phyloP scores from a whole-genome alignment of 2,113 vertebrate species.

The Sminthopsis crassicaudata region DNA sequence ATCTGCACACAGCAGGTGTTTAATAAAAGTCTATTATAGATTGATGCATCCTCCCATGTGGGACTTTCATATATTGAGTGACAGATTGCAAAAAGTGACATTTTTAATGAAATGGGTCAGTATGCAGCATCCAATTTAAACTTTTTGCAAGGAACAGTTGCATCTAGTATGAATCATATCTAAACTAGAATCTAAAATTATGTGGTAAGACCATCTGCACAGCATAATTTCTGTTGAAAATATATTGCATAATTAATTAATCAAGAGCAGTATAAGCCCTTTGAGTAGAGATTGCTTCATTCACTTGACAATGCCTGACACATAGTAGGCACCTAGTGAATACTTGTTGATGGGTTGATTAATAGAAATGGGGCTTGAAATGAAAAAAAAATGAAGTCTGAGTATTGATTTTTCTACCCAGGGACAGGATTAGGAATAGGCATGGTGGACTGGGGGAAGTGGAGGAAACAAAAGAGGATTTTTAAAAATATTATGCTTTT shows the following conservation, averaged over 20 bases:
- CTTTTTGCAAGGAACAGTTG: conserved; percentile 52
- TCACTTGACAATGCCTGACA: not conserved
- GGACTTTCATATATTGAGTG: not conserved
- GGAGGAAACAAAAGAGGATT: not conserved
- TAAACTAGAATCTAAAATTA: conserved; percentile 68
- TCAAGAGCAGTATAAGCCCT: not conserved
- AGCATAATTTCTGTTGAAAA: conserved; percentile 56
- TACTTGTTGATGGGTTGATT: not conserved
- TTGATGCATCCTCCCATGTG: not conserved
- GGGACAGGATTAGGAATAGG: not conserved
- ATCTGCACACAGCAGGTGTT: not conserved
- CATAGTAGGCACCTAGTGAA: not conserved
- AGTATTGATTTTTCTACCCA: not conserved
- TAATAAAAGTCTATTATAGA: not conserved
- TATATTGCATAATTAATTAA: conserved; percentile 69
- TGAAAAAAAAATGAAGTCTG: not conserved
- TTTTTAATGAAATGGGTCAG: conserved; percentile 33
- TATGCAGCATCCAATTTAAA: conserved; percentile 42
- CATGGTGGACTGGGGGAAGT: too few species aligned
- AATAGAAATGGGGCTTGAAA: not conserved
- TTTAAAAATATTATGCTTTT: not conserved
- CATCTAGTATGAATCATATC: conserved; percentile 65
- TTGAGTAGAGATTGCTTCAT: not conserved
- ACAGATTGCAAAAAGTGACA: not conserved
- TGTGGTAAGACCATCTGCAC: conserved; percentile 69